These are phyloP conservation scores for Trissolcus brochymenae DNA, from an alignment of 2,888 invertebrate species.

Conservation along the genomic window DNA sequence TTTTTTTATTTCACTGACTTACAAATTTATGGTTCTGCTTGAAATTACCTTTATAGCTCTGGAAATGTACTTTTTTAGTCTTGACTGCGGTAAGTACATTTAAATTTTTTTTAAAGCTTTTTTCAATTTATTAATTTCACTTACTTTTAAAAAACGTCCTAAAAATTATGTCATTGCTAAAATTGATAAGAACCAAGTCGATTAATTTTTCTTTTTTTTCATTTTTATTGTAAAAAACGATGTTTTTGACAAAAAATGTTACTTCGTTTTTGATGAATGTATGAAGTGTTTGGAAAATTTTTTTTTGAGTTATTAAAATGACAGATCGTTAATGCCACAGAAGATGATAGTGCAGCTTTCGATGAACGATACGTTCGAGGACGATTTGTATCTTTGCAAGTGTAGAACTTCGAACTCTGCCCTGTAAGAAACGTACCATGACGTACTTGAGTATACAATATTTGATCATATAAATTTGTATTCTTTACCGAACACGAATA, in stretches of 20 bases:
- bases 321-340: constrained; percentile 10
- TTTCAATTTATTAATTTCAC: no score
- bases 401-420: constrained; percentile 39
- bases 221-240: no score
- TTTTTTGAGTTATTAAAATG: constrained; percentile 5
- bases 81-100: no score
- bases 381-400: constrained; percentile 35
- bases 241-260: not conserved
- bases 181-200: not conserved
- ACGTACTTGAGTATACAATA: constrained; percentile 19
- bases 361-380: constrained; percentile 29
- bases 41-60: no score
- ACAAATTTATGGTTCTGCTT: no score
- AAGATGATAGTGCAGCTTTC: constrained; percentile 20
- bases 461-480: not conserved
- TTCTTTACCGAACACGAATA: not conserved
- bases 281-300: not conserved
- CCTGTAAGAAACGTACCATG: constrained; percentile 6
- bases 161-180: no score
- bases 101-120: no score
- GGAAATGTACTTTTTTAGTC: no score
- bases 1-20: no score
- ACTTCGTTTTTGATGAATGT: not conserved
- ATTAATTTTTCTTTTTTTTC: constrained; percentile 1
- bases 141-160: no score